These are phyloP conservation scores for Brevimyrus niger DNA, from an alignment of 2,113 vertebrate species.

Conservation along the genomic window DNA sequence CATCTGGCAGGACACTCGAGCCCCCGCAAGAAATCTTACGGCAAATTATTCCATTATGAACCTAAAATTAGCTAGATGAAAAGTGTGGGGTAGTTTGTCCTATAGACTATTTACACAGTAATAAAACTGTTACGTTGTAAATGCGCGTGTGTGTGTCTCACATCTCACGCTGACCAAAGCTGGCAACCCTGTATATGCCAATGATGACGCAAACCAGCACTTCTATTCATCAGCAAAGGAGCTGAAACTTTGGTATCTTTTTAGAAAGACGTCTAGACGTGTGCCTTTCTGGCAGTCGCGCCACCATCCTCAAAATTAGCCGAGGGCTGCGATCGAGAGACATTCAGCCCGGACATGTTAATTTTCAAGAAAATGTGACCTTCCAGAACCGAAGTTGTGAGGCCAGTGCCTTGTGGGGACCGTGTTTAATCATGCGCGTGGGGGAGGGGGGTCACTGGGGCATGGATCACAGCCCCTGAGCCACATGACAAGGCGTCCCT, in stretches of 20 bases:
- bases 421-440: background rate
- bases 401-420: background rate
- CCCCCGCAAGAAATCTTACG: background rate
- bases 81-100: background rate
- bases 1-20: no score
- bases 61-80: background rate
- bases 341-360: background rate
- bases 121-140: no score
- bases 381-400: background rate
- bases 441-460: background rate
- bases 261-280: background rate
- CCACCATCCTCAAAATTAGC: background rate
- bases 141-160: no score
- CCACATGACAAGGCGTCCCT: conserved; percentile 45
- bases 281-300: background rate
- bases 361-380: background rate
- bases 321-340: background rate
- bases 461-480: conserved; percentile 51
- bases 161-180: no score
- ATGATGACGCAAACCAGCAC: no score
- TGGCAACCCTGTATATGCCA: background rate
- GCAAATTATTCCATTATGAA: background rate
- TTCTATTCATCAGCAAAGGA: background rate
- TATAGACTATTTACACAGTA: background rate
- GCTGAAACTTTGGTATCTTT: background rate